A percentile compares a stretch with the other conserved stretches of the same genome.
These are phyloP conservation scores for Pectinophora gossypiella DNA, from an alignment of 1,140 invertebrate species.

Conservation along the genomic window DNA sequence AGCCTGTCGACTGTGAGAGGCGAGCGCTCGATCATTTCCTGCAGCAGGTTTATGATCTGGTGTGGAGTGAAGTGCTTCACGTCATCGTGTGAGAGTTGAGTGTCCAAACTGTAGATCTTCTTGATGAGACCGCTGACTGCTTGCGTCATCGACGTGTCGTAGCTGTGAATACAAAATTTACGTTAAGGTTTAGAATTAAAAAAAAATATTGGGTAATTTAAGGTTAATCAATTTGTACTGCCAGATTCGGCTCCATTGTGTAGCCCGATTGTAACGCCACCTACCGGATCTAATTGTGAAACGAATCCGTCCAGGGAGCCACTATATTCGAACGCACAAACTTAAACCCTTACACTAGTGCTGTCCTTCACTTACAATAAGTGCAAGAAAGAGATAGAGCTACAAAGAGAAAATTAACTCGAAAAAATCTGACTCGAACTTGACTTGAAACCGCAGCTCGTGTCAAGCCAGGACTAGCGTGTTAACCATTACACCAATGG, in stretches of 20 bases:
- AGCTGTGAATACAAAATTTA: conserved; percentile 69
- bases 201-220: background rate
- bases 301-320: background rate
- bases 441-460: too few relatives aligned
- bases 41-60: conserved; percentile 85
- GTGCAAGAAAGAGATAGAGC: too few relatives aligned
- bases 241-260: background rate
- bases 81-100: conserved; percentile 75
- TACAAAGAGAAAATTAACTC: too few relatives aligned
- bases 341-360: too few relatives aligned
- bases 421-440: too few relatives aligned
- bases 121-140: conserved; percentile 81
- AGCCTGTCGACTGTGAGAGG: conserved; percentile 78
- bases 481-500: too few relatives aligned
- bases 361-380: too few relatives aligned
- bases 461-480: too few relatives aligned
- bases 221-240: background rate
- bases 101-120: conserved; percentile 54
- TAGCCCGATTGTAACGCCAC: background rate
- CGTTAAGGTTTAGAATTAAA: too few relatives aligned
- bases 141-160: conserved; percentile 82
- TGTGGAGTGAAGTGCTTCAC: conserved; percentile 75
- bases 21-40: conserved; percentile 79
- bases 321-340: too few relatives aligned
- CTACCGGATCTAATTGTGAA: background rate